Base-by-base conservation (phyloP, 2,797 vertebrate genomes). In the Lycodopsis pacificus region DNA sequence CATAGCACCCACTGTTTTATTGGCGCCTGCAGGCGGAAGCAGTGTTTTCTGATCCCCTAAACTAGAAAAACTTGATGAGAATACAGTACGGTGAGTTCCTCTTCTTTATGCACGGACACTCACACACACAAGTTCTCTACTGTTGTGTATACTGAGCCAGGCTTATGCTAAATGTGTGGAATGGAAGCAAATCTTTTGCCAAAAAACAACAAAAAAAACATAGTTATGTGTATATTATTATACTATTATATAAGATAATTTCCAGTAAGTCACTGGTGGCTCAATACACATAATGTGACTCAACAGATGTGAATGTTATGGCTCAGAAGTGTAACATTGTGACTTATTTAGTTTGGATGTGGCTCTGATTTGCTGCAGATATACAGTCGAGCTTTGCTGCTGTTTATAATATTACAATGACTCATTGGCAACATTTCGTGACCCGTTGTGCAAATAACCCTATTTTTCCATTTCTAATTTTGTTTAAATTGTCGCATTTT, bases 1-100 rank as follows among this genome's bases (percentile, higher is more conserved):
- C 82, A 70, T 13, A 67, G 48, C 27, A 36, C 86, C 84, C 56
- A 44, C 79, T 62, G 79, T 69, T 89, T 86, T 82, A 87, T 70
- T 88, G 69, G 77, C 19, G 46, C 25, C 72, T 71, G 65, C 58
- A 73, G 56, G 48, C 36, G 57, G 76, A 83, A 77, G 61, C 57
- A 76, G 57, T 12, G 49, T 59, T 36, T 80, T 80, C 72, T 61
- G 11, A 56, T 36, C 12, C 59, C 61, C 65, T 2, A 9, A 13
- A 77, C 51, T 32, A 9, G 4, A 65, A 58, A 46, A 78, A 77
- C 36, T 62, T 44, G 46, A 74, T 59, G 71, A 62, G 57, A 70
- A 63, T 54, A 72, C 30, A 71, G 14, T 40, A 19, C 62, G 57
- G 42, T 77, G 32, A 65, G 30, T 2, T 34, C 32, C 53, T 63